Percentiles rank a stretch among this genome's conserved stretches.
These are phyloP conservation scores for Diacarnus erythraeanus DNA, from an alignment of 37 sponge, comb jelly and placozoan genomes.

Conservation along the genomic window DNA sequence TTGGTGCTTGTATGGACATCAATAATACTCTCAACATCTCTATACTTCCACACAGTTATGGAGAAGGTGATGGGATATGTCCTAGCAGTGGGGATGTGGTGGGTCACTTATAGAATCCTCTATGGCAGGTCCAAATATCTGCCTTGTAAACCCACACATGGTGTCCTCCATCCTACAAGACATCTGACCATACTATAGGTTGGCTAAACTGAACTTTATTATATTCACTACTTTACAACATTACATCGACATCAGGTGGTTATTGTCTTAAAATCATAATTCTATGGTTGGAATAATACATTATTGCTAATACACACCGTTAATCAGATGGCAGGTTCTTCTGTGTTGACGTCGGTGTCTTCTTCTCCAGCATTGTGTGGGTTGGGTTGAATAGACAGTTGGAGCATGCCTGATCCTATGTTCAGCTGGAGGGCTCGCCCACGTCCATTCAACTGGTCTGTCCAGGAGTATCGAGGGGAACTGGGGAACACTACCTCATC, in stretches of 20 bases:
- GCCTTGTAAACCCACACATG: conserved; percentile 15
- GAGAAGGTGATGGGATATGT: conserved; percentile 68
- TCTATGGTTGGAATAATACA: too few relatives aligned
- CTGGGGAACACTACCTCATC: conserved; percentile 10
- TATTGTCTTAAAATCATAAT: too few relatives aligned
- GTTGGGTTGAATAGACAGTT: not conserved
- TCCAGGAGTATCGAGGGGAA: conserved; percentile 13
- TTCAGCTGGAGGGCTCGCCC: not conserved
- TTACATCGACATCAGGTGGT: too few relatives aligned
- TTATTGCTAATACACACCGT: too few relatives aligned
- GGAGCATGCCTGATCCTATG: not conserved
- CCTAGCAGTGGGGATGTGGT: conserved; percentile 41
- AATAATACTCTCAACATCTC: conserved; percentile 46
- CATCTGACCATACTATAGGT: not conserved
- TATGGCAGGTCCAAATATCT: conserved; percentile 11
- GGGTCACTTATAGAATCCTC: conserved; percentile 36
- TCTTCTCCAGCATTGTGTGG: not conserved
- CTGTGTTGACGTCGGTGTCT: too few relatives aligned
- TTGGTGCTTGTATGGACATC: conserved; percentile 25
- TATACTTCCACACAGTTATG: conserved; percentile 72
- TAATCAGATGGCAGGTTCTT: too few relatives aligned
- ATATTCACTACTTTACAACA: too few relatives aligned
- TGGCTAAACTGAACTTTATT: too few relatives aligned
- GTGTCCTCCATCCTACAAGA: conserved; percentile 1
- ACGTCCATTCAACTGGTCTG: not conserved